These are phyloP conservation scores for Leptarthrus brevirostris DNA, from an alignment of 2,888 invertebrate species.

Conservation along the genomic window DNA sequence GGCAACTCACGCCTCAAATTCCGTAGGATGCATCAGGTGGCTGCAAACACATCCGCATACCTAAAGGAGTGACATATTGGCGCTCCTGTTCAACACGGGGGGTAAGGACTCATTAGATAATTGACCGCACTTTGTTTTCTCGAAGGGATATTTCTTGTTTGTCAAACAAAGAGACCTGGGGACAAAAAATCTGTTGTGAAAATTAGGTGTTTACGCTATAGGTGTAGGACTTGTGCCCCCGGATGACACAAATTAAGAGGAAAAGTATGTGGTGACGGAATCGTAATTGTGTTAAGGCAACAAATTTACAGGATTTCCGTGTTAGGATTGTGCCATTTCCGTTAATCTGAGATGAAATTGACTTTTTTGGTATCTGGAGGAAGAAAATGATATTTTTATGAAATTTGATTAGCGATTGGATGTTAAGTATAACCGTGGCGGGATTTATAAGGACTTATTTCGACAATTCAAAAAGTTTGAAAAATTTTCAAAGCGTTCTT, in stretches of 20 bases:
- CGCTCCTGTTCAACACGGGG: slow-evolving; percentile 19
- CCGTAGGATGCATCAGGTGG: slow-evolving; percentile 27
- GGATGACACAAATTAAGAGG: slow-evolving; percentile 48
- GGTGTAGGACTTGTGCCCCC: slow-evolving; percentile 56
- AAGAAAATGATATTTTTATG: slow-evolving; percentile 30
- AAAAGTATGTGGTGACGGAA: slow-evolving; percentile 15
- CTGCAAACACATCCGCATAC: neutral
- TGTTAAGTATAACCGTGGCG: too few species aligned
- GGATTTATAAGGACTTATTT: too few species aligned
- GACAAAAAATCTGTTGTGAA: neutral
- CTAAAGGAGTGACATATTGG: neutral
- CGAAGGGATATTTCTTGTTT: slow-evolving; percentile 19
- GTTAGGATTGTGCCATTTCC: slow-evolving; percentile 64
- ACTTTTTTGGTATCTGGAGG: neutral
- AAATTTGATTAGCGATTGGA: neutral
- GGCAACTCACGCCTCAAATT: neutral
- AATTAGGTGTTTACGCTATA: slow-evolving; percentile 50
- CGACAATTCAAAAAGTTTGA: too few species aligned
- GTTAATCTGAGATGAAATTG: slow-evolving; percentile 51
- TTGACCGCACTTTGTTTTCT: slow-evolving; percentile 38
- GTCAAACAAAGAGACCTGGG: slow-evolving; percentile 10
- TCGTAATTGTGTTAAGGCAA: slow-evolving; percentile 30
- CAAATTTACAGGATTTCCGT: slow-evolving; percentile 61
- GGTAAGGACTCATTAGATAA: slow-evolving; percentile 41
- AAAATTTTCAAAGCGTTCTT: too few species aligned